These are phyloP conservation scores for Callipepla californica DNA, from an alignment of 2,113 vertebrate species.

Conservation along the genomic window DNA sequence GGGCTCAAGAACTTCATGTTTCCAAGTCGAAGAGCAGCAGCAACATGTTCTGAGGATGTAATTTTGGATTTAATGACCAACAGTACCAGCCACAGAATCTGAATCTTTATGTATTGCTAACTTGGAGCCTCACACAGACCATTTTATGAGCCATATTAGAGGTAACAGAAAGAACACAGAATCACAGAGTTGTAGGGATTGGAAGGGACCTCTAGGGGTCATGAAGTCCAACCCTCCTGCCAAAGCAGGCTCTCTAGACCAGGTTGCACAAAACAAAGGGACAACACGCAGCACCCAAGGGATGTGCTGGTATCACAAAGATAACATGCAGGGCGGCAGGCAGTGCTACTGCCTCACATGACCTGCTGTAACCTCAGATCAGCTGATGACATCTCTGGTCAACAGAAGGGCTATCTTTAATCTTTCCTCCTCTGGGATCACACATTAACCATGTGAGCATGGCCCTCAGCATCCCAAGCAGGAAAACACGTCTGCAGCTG, in stretches of 20 bases:
- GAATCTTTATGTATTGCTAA: neutral
- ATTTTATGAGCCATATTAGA: neutral
- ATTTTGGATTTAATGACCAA: neutral
- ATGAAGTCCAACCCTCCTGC: no score
- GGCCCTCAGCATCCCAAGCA: neutral
- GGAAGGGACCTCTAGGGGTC: no score
- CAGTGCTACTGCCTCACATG: neutral
- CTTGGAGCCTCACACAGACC: neutral
- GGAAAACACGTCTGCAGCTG: neutral
- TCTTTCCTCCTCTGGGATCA: neutral
- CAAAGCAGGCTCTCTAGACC: no score
- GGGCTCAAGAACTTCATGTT: neutral
- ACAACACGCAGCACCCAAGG: neutral
- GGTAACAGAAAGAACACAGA: neutral
- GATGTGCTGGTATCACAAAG: neutral
- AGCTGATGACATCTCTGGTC: slow-evolving; percentile 48
- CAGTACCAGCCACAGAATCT: neutral
- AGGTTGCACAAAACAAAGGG: rapidly evolving
- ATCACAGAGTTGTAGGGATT: no score
- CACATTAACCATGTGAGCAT: neutral
- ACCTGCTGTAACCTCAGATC: neutral
- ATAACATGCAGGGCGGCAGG: neutral
- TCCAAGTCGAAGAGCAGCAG: neutral
- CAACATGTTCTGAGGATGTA: neutral
- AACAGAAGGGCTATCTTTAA: neutral